phyloP scores from a whole-genome alignment of 2,113 vertebrate species.

The Echinops telfairi region DNA sequence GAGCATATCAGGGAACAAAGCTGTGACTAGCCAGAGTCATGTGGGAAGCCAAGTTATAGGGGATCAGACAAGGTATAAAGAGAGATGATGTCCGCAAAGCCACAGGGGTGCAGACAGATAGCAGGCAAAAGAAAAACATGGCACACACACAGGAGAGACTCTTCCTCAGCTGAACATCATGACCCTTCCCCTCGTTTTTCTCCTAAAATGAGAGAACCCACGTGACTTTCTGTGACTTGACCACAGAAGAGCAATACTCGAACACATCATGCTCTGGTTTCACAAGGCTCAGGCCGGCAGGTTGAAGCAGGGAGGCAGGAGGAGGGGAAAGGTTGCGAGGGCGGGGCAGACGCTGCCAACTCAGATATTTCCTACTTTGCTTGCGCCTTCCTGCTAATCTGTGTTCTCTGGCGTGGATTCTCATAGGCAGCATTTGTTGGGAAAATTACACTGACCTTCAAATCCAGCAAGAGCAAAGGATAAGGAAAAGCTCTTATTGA shows the following conservation, averaged over 20 bases:
- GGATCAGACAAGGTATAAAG: not conserved
- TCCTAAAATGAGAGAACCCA: not conserved
- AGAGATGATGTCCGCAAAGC: not conserved
- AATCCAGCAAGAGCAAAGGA: slow-evolving; percentile 30
- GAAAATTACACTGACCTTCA: slow-evolving; percentile 64
- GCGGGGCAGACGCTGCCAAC: not conserved
- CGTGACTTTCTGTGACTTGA: not conserved
- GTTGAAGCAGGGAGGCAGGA: not conserved
- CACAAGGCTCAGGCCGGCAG: not conserved
- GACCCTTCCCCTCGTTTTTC: not conserved
- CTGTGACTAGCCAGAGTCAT: not conserved
- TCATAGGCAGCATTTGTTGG: slow-evolving; percentile 28
- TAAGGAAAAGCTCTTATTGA: slow-evolving; percentile 34
- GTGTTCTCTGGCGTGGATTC: slow-evolving; percentile 24
- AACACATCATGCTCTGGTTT: not conserved
- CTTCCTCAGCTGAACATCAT: not conserved
- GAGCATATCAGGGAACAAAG: not conserved
- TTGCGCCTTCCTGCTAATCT: slow-evolving; percentile 11
- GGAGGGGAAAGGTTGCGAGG: not conserved
- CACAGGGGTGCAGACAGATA: not conserved
- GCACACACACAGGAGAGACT: not conserved
- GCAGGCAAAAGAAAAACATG: not conserved
- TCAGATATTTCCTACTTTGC: not conserved
- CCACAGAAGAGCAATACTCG: slow-evolving; percentile 15
- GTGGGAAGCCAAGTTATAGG: not conserved